These are phyloP conservation scores for Probosciger aterrimus DNA, from an alignment of 2,113 vertebrate species.

Conservation along the genomic window DNA sequence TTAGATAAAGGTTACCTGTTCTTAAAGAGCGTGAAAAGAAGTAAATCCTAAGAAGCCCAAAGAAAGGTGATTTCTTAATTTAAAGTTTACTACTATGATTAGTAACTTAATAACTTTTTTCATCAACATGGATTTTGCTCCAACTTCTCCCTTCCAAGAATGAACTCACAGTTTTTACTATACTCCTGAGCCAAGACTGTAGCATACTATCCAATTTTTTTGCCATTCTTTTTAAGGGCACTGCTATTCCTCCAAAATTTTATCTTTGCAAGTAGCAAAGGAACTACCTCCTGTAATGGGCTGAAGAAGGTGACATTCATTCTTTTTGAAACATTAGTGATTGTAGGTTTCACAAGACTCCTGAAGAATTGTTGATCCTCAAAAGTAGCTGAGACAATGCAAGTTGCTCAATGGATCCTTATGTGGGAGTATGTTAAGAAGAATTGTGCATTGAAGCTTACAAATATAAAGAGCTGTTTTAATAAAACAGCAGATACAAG, in stretches of 20 bases:
- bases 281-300: not conserved
- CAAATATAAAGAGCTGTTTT: slow-evolving; percentile 50
- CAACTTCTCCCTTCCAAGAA: not conserved
- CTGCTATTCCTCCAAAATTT: not conserved
- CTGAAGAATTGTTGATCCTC: slow-evolving; percentile 1
- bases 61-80: not conserved
- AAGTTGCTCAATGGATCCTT: slow-evolving; percentile 12
- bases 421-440: slow-evolving; percentile 9
- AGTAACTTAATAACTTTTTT: not conserved
- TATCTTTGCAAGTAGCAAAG: not conserved
- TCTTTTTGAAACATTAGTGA: not conserved
- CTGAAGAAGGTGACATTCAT: not conserved
- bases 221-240: not conserved
- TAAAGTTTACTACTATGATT: not conserved
- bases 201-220: not conserved
- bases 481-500: slow-evolving; percentile 12
- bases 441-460: slow-evolving; percentile 48
- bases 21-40: not conserved
- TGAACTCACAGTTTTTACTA: not conserved
- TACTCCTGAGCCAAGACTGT: not conserved
- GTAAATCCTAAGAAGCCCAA: not conserved
- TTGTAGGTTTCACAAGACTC: not conserved
- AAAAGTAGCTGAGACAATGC: slow-evolving; percentile 4
- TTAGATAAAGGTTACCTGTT: not conserved
- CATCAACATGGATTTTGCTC: not conserved